phyloP scores from a whole-genome alignment of 1,140 invertebrate species.

The Sarcophaga peregrina region DNA sequence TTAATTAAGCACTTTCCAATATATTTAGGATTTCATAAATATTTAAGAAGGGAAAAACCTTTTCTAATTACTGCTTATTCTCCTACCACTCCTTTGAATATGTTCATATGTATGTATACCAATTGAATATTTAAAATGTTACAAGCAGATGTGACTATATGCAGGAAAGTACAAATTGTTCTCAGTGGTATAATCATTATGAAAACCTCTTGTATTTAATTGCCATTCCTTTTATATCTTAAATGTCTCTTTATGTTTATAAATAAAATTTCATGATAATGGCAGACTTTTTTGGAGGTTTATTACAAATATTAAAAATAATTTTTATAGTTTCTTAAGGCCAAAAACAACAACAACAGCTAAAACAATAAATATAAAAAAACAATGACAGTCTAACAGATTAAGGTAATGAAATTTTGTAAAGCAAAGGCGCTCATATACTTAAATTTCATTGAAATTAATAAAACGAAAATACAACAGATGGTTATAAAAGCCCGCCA shows the following conservation, averaged over 20 bases:
- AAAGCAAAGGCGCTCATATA: not conserved
- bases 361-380: not conserved
- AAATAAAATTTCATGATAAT: slow-evolving; percentile 16
- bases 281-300: not conserved
- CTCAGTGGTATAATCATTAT: not conserved
- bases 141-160: too few species aligned
- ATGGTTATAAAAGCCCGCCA: not conserved
- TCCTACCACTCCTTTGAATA: too few species aligned
- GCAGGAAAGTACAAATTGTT: too few species aligned
- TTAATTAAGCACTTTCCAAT: too few species aligned
- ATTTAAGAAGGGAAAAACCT: too few species aligned
- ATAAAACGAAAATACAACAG: not conserved
- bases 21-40: too few species aligned
- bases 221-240: not conserved
- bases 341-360: not conserved
- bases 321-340: slow-evolving; percentile 25
- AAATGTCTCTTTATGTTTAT: not conserved
- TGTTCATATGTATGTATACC: too few species aligned
- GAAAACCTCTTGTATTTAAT: not conserved
- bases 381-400: not conserved
- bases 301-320: slow-evolving; percentile 12
- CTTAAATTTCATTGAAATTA: slow-evolving; percentile 16
- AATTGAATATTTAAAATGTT: too few species aligned
- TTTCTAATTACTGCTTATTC: too few species aligned
- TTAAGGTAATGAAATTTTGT: not conserved